Conservation (phyloP, 2,888 invertebrate species). For the Chironomus riparius region DNA sequence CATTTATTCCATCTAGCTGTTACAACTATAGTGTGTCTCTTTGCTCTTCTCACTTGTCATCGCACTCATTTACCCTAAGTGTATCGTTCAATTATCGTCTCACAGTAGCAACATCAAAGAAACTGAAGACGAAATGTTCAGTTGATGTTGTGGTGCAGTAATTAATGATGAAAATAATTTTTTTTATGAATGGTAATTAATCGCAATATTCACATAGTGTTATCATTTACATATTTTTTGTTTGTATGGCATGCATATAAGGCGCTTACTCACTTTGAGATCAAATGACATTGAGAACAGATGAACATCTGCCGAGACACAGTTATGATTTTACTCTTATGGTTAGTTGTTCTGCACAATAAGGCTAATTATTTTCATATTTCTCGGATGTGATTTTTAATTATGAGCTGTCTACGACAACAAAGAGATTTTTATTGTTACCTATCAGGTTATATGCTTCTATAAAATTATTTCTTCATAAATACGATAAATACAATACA, state of each 20-base stretch:
- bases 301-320: neutral
- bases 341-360: no score
- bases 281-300: neutral
- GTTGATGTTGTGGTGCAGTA: neutral
- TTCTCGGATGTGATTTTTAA: no score
- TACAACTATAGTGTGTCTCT: neutral
- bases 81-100: constrained; percentile 25
- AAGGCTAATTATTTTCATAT: no score
- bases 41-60: constrained; percentile 15
- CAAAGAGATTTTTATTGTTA: no score
- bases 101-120: constrained; percentile 1
- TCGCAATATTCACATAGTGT: neutral
- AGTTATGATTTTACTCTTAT: neutral
- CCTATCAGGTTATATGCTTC: no score
- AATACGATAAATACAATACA: no score
- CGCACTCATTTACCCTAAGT: constrained; percentile 21
- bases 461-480: no score
- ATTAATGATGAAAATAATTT: constrained; percentile 13
- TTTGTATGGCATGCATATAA: no score
- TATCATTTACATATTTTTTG: neutral
- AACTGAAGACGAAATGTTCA: neutral
- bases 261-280: neutral
- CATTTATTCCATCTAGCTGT: constrained; percentile 3
- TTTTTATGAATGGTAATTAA: constrained; percentile 7
- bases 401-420: no score